Conservation (phyloP, 2,113 vertebrate species). For the Collichthys lucidus region DNA sequence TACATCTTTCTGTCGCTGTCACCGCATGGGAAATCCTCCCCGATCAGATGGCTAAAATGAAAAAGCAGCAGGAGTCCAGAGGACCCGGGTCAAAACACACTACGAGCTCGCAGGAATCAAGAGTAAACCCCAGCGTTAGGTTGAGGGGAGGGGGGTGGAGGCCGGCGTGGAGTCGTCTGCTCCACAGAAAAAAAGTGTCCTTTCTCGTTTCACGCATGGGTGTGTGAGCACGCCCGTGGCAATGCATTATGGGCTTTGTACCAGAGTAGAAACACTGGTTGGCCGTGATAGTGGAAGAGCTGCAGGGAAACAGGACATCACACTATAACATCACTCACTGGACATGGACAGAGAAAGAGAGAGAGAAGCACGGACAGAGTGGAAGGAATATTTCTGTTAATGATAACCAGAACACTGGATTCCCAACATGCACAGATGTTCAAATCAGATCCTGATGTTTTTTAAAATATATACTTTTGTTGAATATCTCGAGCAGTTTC, state of each 20-base stretch:
- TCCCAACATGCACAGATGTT: background rate
- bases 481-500: background rate
- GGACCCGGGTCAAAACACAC: background rate
- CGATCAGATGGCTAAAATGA: conserved; percentile 9
- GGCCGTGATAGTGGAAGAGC: conserved; percentile 52
- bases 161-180: conserved; percentile 26
- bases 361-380: background rate
- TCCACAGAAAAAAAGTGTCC: conserved; percentile 69
- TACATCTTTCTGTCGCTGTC: background rate
- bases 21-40: conserved; percentile 34
- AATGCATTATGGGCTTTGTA: conserved; percentile 73
- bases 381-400: background rate
- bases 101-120: conserved; percentile 6
- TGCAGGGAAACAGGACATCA: conserved; percentile 54
- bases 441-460: too few species aligned
- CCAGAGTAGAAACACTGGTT: conserved; percentile 41
- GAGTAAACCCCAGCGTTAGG: conserved; percentile 18
- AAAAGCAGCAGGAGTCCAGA: conserved; percentile 24
- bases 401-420: background rate
- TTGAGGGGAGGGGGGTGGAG: conserved; percentile 4
- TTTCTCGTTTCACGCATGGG: conserved; percentile 78
- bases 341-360: conserved; percentile 14
- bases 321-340: conserved; percentile 30
- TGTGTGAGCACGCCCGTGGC: conserved; percentile 73
- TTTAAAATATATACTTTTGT: background rate